These are phyloP conservation scores for Anneissia japonica DNA, from an alignment of 35 echinoderm and acorn worm species.

Conservation along the genomic window DNA sequence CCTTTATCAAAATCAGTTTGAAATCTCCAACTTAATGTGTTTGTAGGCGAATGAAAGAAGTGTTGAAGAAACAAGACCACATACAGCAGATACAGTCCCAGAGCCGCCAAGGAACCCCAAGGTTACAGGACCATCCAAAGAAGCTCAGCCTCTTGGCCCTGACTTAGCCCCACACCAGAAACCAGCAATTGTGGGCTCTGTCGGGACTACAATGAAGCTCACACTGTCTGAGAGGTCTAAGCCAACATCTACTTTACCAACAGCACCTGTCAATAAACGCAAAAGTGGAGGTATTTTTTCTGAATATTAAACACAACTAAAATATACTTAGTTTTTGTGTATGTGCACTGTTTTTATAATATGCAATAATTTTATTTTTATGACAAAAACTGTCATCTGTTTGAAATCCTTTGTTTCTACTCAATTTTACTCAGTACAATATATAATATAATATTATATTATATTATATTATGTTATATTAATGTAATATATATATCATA, in stretches of 20 bases:
- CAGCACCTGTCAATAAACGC: background rate
- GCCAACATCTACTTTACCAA: background rate
- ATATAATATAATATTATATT: no score
- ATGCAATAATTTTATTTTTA: background rate
- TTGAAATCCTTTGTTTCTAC: no score
- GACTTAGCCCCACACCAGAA: slow-evolving; percentile 27
- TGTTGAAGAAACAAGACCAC: background rate
- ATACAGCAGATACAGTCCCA: background rate
- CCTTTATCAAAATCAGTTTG: no score
- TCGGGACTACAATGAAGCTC: slow-evolving; percentile 60
- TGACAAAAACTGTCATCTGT: background rate
- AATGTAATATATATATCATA: no score
- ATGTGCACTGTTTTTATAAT: no score
- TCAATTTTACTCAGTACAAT: no score
- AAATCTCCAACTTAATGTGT: no score
- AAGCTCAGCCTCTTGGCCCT: no score
- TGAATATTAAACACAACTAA: background rate
- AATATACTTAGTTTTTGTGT: background rate
- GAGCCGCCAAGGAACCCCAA: background rate
- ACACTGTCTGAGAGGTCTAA: slow-evolving; percentile 53
- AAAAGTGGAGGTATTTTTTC: background rate
- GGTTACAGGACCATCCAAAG: slow-evolving; percentile 1
- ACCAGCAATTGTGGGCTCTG: slow-evolving; percentile 77
- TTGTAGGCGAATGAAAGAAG: slow-evolving; percentile 8
- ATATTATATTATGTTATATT: no score